Percentiles rank a stretch among this genome's conserved stretches.
Evolutionary conservation across 2,797 vertebrate genomes (phyloP).

Genomic region (Lutjanus argentimaculatus): DNA sequence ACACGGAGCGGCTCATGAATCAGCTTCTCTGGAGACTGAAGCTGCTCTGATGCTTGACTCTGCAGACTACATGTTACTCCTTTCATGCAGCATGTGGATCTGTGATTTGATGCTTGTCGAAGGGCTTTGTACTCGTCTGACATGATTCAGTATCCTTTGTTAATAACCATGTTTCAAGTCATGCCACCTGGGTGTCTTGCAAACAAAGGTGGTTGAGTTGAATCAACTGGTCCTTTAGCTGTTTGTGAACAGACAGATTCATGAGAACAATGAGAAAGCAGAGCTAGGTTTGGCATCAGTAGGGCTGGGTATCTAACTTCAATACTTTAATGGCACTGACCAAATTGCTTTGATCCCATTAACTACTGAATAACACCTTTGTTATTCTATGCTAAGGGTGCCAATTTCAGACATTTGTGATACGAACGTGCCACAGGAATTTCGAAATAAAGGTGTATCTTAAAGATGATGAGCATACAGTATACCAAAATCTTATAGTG

Average conservation of each 20-base stretch:
- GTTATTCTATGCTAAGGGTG: too few species aligned
- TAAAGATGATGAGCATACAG: too few species aligned
- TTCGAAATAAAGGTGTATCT: too few species aligned
- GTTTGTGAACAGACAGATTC: conserved; percentile 29
- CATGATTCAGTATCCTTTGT: conserved; percentile 10
- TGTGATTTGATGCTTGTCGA: conserved; percentile 32
- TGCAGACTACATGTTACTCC: conserved; percentile 34
- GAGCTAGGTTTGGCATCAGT: conserved; percentile 36
- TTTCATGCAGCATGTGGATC: conserved; percentile 35
- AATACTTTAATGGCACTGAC: too few species aligned
- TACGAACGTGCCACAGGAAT: too few species aligned
- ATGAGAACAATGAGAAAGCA: conserved; percentile 16
- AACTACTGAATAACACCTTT: too few species aligned
- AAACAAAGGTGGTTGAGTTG: conserved; percentile 3
- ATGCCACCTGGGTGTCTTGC: conserved; percentile 7
- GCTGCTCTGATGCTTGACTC: conserved; percentile 41
- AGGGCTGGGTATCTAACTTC: too few species aligned
- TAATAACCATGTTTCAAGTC: conserved; percentile 6
- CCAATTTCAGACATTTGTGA: too few species aligned
- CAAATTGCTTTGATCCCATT: too few species aligned
- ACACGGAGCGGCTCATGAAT: conserved; percentile 62
- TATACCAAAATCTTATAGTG: too few species aligned
- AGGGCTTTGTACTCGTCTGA: conserved; percentile 30
- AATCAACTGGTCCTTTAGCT: not conserved
- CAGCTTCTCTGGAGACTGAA: conserved; percentile 61